phyloP scores from a whole-genome alignment of 2,888 invertebrate genomes.

The Nomada hirtipes region DNA sequence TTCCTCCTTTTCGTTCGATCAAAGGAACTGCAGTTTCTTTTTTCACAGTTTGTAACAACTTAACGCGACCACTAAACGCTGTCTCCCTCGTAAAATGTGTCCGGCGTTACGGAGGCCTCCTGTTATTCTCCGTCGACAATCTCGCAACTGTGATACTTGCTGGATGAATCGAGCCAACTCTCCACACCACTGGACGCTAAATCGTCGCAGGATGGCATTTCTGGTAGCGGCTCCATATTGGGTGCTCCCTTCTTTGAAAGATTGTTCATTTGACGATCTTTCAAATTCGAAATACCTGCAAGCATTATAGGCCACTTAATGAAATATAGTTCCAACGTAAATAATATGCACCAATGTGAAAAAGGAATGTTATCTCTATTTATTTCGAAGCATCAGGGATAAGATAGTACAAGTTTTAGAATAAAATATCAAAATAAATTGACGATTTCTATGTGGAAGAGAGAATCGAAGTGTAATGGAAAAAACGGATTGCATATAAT shows the following conservation, averaged over 20 bases:
- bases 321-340: not conserved
- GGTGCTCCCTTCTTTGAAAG: conserved; percentile 83
- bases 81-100: conserved; percentile 48
- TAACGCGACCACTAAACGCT: conserved; percentile 51
- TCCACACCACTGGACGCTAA: conserved; percentile 88
- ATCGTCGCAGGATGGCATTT: conserved; percentile 88
- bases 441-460: not conserved
- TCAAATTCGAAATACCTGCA: conserved; percentile 68
- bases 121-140: conserved; percentile 88
- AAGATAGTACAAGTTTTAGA: not conserved
- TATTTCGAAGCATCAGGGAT: too few relatives aligned
- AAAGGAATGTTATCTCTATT: not conserved
- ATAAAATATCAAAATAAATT: too few relatives aligned
- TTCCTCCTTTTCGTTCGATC: not conserved
- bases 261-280: conserved; percentile 79
- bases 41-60: conserved; percentile 1
- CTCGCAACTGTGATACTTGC: conserved; percentile 91
- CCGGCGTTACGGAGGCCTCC: conserved; percentile 57
- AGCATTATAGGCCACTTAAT: not conserved
- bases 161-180: conserved; percentile 90
- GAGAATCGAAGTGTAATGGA: too few relatives aligned
- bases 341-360: not conserved
- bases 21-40: conserved; percentile 26
- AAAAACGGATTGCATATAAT: too few relatives aligned
- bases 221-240: conserved; percentile 88